Base-by-base conservation (phyloP, 2,113 vertebrate genomes). In the Melanerpes formicivorus region DNA sequence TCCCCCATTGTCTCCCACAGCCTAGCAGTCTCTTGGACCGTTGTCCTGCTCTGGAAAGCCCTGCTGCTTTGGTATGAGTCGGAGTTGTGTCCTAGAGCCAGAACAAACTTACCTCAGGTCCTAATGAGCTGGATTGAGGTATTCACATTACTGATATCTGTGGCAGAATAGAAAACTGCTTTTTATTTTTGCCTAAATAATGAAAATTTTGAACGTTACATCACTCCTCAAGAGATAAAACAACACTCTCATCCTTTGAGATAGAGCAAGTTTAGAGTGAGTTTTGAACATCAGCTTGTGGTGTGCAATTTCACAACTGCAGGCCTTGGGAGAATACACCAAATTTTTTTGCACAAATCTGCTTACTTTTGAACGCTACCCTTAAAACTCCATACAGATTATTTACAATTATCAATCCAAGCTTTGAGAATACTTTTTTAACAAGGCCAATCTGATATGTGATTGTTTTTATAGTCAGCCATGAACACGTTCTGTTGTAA, bases 391-490 rank as follows among this genome's bases (percentile, higher is more conserved):
- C 18, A 5, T 62, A 26, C 56, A 11, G 30, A 52, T 74, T 91
- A 50, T 74, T 69, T 92, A 54, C 44, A 66, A 5, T 87, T 80
- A 42, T 22, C 22, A 77, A 37, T 64, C 29, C 44, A 64, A 77
- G 44, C 21, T 80, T 73, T 46, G n/a, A 70, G 50, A 59, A 42
- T 59, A 88, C 72, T 55, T 70, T 81, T 71, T 34, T 30, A 0
- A 3, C 11, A 10, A 22, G 2, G 14, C 74, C 83, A 60, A 60
- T 79, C 63, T 87, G 40, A 66, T 83, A n/a, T 59, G 44, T 60
- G 83, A 90, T 90, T 94, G 80, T 71, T 95, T 78, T 88, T 84
- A 82, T 73, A 89, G 46, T 87, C 64, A 66, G n/a, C 56, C 63
- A 66, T 7, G 14, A 78, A 34, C 56, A 48, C 46, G 44, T 56